Conservation (phyloP, 2,888 invertebrate genomes). For the Diogma glabrata region DNA sequence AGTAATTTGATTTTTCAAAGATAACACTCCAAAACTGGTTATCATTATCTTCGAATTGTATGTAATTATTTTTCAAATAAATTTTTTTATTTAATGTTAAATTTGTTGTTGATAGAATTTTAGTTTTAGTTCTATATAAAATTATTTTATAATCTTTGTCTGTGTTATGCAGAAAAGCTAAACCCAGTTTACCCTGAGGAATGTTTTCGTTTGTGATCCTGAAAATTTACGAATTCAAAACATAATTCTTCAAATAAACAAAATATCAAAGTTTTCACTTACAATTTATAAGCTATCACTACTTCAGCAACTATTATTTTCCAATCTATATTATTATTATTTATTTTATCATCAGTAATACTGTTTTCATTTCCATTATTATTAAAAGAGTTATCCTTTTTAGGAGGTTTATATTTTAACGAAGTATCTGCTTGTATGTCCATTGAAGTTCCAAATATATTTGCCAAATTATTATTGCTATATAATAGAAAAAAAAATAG, state of each 20-base stretch:
- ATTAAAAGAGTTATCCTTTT: background rate
- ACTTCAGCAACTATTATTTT: conserved; percentile 24
- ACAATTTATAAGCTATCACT: conserved; percentile 24
- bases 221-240: conserved; percentile 5
- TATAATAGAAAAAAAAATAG: background rate
- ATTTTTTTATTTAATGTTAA: conserved; percentile 19
- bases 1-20: conserved; percentile 33
- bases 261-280: too few species aligned
- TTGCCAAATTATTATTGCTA: conserved; percentile 8
- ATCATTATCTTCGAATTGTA: conserved; percentile 38
- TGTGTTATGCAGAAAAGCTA: conserved; percentile 34
- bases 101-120: conserved; percentile 23
- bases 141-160: conserved; percentile 22
- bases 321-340: conserved; percentile 16
- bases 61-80: conserved; percentile 22
- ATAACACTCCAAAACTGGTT: conserved; percentile 44
- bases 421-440: background rate
- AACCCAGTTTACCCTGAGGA: conserved; percentile 34
- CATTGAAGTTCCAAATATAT: conserved; percentile 6
- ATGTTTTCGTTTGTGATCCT: conserved; percentile 28
- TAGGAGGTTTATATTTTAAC: conserved; percentile 3
- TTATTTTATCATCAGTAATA: background rate
- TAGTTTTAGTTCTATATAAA: conserved; percentile 24
- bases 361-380: background rate
- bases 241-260: background rate